phyloP scores from a whole-genome alignment of 2,113 vertebrate genomes.

The Orycteropus afer region DNA sequence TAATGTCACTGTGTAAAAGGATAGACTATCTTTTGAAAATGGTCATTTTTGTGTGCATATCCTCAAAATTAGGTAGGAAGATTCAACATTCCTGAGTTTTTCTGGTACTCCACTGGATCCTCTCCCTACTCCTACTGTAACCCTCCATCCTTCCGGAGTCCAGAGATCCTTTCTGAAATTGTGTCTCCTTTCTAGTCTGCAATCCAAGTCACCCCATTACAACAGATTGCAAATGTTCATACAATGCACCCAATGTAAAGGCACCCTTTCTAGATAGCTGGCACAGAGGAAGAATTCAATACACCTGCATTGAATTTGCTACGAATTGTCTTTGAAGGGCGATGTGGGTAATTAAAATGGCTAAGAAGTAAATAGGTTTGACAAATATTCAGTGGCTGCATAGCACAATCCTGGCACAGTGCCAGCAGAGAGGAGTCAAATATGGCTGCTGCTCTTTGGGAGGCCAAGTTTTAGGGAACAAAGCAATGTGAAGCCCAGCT shows the following conservation, averaged over 20 bases:
- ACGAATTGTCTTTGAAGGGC: conserved; percentile 52
- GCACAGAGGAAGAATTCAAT: conserved; percentile 24
- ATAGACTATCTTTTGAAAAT: neutral
- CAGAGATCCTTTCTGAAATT: conserved; percentile 45
- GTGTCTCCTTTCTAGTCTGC: neutral
- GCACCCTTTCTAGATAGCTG: neutral
- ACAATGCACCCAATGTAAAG: conserved; percentile 7
- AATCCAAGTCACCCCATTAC: neutral
- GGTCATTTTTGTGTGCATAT: neutral
- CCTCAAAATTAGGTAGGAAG: neutral
- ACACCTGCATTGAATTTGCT: conserved; percentile 24
- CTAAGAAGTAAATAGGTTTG: conserved; percentile 21
- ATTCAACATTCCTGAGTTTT: neutral
- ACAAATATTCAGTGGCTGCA: neutral
- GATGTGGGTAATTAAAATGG: conserved; percentile 15
- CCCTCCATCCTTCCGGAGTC: neutral
- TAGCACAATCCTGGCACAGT: neutral
- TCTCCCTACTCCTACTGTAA: neutral
- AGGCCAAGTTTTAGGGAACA: conserved; percentile 23
- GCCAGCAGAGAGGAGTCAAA: neutral
- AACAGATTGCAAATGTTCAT: neutral
- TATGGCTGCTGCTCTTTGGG: neutral
- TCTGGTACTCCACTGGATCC: neutral
- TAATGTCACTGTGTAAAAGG: neutral
- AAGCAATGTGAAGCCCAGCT: neutral